Percentiles rank a stretch among this genome's conserved stretches.
Conservation (phyloP, 2,113 vertebrate species). For the Lanius ludovicianus region DNA sequence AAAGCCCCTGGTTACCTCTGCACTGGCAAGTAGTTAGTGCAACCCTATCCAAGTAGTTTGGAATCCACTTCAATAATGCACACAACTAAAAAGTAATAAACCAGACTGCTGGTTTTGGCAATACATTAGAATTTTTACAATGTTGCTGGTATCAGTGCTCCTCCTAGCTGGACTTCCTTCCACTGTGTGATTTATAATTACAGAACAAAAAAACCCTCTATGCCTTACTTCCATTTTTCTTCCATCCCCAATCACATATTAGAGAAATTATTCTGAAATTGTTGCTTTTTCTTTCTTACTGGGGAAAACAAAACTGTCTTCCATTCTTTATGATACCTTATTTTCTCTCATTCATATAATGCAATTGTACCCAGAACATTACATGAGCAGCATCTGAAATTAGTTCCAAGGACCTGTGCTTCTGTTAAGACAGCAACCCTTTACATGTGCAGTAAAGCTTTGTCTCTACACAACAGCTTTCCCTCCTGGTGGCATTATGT, state of each 20-base stretch:
- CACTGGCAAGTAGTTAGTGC: background rate
- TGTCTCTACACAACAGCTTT: background rate
- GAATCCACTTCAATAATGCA: background rate
- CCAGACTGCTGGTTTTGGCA: background rate
- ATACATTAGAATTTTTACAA: background rate
- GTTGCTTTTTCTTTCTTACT: background rate
- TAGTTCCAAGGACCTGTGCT: background rate
- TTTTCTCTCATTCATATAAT: background rate
- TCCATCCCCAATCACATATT: background rate
- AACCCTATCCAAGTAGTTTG: background rate
- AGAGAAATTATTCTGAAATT: background rate
- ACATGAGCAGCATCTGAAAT: background rate
- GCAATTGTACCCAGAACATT: background rate
- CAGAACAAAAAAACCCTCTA: background rate
- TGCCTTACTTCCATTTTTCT: background rate
- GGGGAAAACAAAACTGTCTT: background rate
- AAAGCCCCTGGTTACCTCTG: background rate
- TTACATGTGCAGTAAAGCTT: background rate
- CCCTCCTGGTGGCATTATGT: background rate
- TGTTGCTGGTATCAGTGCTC: background rate
- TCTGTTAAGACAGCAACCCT: background rate
- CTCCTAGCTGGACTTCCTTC: background rate
- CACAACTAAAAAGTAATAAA: background rate
- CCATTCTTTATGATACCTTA: rapidly evolving
- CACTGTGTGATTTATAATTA: background rate